Evolutionary conservation across 2,888 invertebrate genomes (phyloP).

Genomic region (Melikaiella ostensackeni): DNA sequence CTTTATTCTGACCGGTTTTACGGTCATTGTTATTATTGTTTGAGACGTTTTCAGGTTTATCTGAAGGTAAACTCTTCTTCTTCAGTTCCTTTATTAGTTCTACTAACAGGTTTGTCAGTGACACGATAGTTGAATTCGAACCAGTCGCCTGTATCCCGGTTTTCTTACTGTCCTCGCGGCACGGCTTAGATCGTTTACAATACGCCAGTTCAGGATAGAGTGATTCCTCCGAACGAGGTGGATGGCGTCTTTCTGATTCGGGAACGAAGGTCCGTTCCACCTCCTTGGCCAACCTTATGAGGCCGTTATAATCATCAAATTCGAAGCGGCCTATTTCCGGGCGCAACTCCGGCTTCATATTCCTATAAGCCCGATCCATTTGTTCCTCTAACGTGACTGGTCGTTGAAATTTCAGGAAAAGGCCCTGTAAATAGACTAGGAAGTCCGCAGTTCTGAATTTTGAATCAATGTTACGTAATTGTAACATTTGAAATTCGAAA

Average conservation of each 20-base stretch:
- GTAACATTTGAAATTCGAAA: too few relatives aligned
- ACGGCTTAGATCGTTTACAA: not conserved
- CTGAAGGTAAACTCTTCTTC: fast-evolving
- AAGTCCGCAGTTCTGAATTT: not conserved
- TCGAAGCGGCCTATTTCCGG: slow-evolving; percentile 25
- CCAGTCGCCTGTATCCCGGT: not conserved
- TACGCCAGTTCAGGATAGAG: not conserved
- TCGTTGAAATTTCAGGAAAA: slow-evolving; percentile 16
- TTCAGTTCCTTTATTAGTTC: not conserved
- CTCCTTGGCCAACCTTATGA: slow-evolving; percentile 1
- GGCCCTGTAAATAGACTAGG: slow-evolving; percentile 16
- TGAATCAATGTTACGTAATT: too few relatives aligned
- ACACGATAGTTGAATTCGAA: not conserved
- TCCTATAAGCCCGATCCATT: slow-evolving; percentile 42
- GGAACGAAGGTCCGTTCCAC: not conserved
- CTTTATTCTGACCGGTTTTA: too few relatives aligned
- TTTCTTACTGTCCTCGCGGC: fast-evolving
- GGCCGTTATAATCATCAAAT: slow-evolving; percentile 31
- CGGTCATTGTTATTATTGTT: too few relatives aligned
- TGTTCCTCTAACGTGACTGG: slow-evolving; percentile 24
- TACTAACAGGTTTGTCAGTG: not conserved
- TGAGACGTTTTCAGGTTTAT: not conserved
- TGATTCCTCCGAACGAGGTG: not conserved
- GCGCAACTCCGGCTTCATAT: slow-evolving; percentile 39
- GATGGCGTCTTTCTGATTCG: not conserved